These are phyloP conservation scores for Drosophila emarginata DNA, from an alignment of 2,888 invertebrate genomes.

Conservation along the genomic window DNA sequence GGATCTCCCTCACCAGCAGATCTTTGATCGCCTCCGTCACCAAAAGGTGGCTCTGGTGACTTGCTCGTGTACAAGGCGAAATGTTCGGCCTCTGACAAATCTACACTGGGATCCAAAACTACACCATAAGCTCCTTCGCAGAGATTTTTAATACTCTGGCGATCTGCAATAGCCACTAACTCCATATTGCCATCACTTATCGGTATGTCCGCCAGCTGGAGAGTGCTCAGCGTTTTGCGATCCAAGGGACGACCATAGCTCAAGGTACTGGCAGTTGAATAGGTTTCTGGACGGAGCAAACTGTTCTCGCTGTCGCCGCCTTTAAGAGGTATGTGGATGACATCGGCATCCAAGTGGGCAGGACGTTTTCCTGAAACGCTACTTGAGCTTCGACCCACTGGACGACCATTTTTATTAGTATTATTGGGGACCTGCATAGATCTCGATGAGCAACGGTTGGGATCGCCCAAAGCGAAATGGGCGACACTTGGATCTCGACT, in stretches of 20 bases:
- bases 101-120: conserved; percentile 84
- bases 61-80: conserved; percentile 93
- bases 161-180: conserved; percentile 84
- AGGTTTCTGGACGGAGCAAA: conserved; percentile 82
- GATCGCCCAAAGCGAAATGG: conserved; percentile 78
- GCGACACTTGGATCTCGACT: conserved; percentile 80
- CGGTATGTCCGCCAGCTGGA: conserved; percentile 82
- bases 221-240: conserved; percentile 82
- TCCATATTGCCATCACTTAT: conserved; percentile 84
- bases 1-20: conserved; percentile 89
- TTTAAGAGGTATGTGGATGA: conserved; percentile 87
- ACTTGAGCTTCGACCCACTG: conserved; percentile 85
- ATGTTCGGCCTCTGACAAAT: conserved; percentile 92
- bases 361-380: conserved; percentile 86
- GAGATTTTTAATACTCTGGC: conserved; percentile 81
- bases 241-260: conserved; percentile 81
- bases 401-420: conserved; percentile 76
- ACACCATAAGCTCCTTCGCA: conserved; percentile 82
- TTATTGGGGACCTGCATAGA: conserved; percentile 82
- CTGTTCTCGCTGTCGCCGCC: conserved; percentile 84
- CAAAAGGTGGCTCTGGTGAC: conserved; percentile 87
- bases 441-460: conserved; percentile 78
- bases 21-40: conserved; percentile 84
- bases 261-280: conserved; percentile 80
- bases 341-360: conserved; percentile 84